phyloP scores from a whole-genome alignment of 2,113 vertebrate genomes.

The Gasterosteus aculeatus region DNA sequence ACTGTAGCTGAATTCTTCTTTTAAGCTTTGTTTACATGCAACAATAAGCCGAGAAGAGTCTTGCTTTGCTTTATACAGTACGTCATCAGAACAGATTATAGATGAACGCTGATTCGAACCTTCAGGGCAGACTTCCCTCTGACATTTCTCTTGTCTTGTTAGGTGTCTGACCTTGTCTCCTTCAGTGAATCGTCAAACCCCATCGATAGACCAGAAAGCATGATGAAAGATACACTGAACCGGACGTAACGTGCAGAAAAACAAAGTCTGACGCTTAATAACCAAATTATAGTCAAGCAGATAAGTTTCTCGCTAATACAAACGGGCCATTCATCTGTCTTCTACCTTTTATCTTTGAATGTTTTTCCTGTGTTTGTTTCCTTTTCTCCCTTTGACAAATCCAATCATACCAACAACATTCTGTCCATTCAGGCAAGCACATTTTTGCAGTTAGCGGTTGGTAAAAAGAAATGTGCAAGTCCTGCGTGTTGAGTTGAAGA shows the following conservation, averaged over 20 bases:
- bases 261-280: conserved; percentile 4
- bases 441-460: background rate
- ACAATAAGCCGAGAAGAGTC: background rate
- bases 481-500: conserved; percentile 6
- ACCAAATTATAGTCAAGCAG: background rate
- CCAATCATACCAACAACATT: background rate
- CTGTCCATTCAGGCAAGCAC: background rate
- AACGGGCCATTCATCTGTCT: background rate
- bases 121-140: conserved; percentile 35
- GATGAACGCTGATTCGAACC: conserved; percentile 12
- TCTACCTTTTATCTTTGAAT: background rate
- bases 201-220: conserved; percentile 53
- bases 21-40: conserved; percentile 17
- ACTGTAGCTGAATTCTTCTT: background rate
- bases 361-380: background rate
- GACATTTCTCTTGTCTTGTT: conserved; percentile 45
- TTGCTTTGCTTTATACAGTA: background rate
- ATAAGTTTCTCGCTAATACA: background rate
- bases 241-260: conserved; percentile 16
- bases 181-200: conserved; percentile 38
- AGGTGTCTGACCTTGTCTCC: conserved; percentile 46
- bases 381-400: background rate
- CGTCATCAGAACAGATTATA: conserved; percentile 29
- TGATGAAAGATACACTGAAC: conserved; percentile 24
- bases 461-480: background rate